Evolutionary conservation across 2,888 invertebrate species (phyloP).

Genomic region (Rotaria macrura): DNA sequence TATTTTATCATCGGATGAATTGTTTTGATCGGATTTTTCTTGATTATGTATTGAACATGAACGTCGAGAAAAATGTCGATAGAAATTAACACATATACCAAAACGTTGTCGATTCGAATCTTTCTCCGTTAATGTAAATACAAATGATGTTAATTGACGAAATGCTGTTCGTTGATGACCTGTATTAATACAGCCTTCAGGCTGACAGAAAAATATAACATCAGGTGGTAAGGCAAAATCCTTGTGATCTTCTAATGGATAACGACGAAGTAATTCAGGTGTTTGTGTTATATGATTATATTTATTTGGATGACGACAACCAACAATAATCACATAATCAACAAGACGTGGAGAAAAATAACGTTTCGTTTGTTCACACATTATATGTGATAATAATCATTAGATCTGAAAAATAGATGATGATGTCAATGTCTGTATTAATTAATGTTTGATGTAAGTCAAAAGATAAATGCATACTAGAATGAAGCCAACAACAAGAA

Average conservation of each 20-base stretch:
- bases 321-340: conserved; percentile 94
- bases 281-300: conserved; percentile 58
- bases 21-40: not conserved
- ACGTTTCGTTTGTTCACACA: conserved; percentile 37
- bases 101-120: conserved; percentile 71
- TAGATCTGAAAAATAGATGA: not conserved
- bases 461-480: too few relatives aligned
- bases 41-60: not conserved
- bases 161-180: conserved; percentile 50
- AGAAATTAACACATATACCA: conserved; percentile 96
- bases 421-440: too few relatives aligned
- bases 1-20: conserved; percentile 36
- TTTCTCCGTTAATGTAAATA: conserved; percentile 94
- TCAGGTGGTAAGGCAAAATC: conserved; percentile 94
- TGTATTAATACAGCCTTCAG: conserved; percentile 74
- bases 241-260: conserved; percentile 83
- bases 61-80: conserved; percentile 54
- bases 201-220: conserved; percentile 98
- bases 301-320: conserved; percentile 62
- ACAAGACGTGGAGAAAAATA: conserved; percentile 57
- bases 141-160: conserved; percentile 81
- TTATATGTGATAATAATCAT: not conserved
- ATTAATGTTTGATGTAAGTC: too few relatives aligned
- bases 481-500: too few relatives aligned
- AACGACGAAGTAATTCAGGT: conserved; percentile 78